These are phyloP conservation scores for Andrena chrysosceles DNA, from an alignment of 2,888 invertebrate genomes.

Conservation along the genomic window DNA sequence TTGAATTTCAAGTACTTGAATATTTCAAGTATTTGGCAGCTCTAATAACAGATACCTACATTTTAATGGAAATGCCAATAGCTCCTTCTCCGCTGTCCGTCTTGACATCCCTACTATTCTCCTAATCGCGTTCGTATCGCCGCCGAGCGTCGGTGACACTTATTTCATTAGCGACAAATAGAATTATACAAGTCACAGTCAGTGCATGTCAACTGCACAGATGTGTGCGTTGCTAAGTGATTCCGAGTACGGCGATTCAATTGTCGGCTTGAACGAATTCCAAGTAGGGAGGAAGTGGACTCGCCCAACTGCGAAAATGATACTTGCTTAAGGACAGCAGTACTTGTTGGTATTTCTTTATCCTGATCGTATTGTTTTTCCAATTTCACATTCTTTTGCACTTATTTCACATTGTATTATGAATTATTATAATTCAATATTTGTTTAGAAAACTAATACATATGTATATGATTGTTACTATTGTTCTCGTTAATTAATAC, in stretches of 20 bases:
- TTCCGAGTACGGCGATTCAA: conserved; percentile 69
- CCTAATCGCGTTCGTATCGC: conserved; percentile 62
- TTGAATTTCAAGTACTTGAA: not conserved
- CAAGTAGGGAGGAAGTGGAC: conserved; percentile 51
- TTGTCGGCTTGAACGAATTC: conserved; percentile 64
- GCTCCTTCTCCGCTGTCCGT: conserved; percentile 25
- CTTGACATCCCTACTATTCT: conserved; percentile 46
- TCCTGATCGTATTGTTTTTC: too few relatives aligned
- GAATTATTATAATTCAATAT: too few relatives aligned
- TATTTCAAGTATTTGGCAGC: not conserved
- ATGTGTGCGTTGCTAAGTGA: conserved; percentile 60
- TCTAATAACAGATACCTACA: conserved; percentile 17
- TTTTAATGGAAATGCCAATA: conserved; percentile 57
- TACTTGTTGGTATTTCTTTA: too few relatives aligned
- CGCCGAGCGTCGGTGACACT: conserved; percentile 68
- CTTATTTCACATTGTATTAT: too few relatives aligned
- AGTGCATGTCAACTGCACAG: conserved; percentile 40
- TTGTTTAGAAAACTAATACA: too few relatives aligned
- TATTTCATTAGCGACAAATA: conserved; percentile 76
- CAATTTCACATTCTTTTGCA: too few relatives aligned
- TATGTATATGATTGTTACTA: too few relatives aligned
- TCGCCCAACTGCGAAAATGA: conserved; percentile 31
- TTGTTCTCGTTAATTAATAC: too few relatives aligned
- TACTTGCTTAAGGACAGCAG: not conserved
- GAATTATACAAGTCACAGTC: conserved; percentile 74